Base-by-base conservation (phyloP, 2,888 invertebrate genomes). In the Escarpia spicata region DNA sequence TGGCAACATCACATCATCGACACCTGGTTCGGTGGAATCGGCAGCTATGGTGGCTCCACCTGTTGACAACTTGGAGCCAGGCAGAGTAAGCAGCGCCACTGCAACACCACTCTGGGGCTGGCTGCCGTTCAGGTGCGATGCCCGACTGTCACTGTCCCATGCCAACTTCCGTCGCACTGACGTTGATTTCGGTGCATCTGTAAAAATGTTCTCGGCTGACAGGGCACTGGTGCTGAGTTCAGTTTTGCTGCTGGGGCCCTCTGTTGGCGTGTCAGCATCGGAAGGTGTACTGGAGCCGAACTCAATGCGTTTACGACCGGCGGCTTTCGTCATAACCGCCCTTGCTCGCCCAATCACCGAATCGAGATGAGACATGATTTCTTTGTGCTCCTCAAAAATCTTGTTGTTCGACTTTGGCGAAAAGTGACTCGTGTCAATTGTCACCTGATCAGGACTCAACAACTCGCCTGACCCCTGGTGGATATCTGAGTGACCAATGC, bases 321-420 rank as follows among this genome's bases (percentile, higher is more conserved):
- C 75, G 26, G 93, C 91, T 37, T 90, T 45, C 26, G 44, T 45
- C 31, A 93, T 92, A 6, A 92, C 93, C 3, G 93, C 89, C 37
- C 92, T 93, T 6, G 94, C 94, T 58, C 90, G 92, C 52, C 92
- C 92, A 45, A 94, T 91, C 90, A 94, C 92, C 15, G 75, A 45
- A 91, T 94, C 94, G 1, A 94, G 92, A 37, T 94, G 93, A n/a
- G 43, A 60, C n/a, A 94, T 60, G 60, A 93, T 93, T 43, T 93
- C 93, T 19, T 92, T 31, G 89, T 94, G 94, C 37, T 92, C 93
- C 37, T 91, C 90, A 1, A 93, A 89, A 45, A 93, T 91, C 19
- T 93, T 91, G 4, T 52, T 52, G 31, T 92, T 44, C 9, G 92
- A 89, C 43, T 43, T 75, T 26, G 75, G 75, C 26, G 19, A 75